Evolutionary conservation across 1,140 invertebrate species (phyloP), one percentile per base, ranked within the genome.

Genomic region (Atta colombica): DNA sequence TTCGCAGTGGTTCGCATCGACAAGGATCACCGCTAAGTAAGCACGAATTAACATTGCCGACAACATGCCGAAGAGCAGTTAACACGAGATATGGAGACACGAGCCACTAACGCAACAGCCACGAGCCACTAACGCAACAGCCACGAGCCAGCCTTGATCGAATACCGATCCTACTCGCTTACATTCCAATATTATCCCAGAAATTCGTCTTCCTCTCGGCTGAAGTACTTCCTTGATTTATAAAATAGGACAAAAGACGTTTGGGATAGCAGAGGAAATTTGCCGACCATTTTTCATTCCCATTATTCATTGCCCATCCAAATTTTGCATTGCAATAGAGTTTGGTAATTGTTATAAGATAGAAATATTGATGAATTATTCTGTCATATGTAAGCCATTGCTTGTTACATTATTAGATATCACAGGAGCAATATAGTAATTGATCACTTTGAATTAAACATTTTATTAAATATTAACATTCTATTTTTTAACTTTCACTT

Each of bases 31-130:
- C 51, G 51, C 53, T 86, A 68, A 69, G 61, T 69, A 66, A 80
- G 84, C 74, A 66, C 49, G 39, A 68, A 68, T 86, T 86, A 78
- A 68, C 72, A 66, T 85, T n/a, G 35, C 49, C 65, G 75, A 77
- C 51, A 21, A 86, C 74, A 86, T 60, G 75, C 61, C 61, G 61
- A 78, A 78, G 69, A 39, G 77, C 63, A 35, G 39, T 74, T 74
- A 63, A 31, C 80, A n/a, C 53, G 66, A 28, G 66, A 71, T 45
- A 39, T 39, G 21, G 31, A 55, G 31, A 39, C 49, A 51, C 60
- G 14, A 58, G 51, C 10, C 10, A 63, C 18, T 66, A 66, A 68
- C 18, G 51, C 3, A 55, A n/a, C 7, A 28, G 18, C 16, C 60
- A 14, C 7, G 68, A 25, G 45, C 16, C 60, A 14, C 18, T 66